Conservation (phyloP, 1,140 invertebrate genomes). For the Drosophila lacteicornis region DNA sequence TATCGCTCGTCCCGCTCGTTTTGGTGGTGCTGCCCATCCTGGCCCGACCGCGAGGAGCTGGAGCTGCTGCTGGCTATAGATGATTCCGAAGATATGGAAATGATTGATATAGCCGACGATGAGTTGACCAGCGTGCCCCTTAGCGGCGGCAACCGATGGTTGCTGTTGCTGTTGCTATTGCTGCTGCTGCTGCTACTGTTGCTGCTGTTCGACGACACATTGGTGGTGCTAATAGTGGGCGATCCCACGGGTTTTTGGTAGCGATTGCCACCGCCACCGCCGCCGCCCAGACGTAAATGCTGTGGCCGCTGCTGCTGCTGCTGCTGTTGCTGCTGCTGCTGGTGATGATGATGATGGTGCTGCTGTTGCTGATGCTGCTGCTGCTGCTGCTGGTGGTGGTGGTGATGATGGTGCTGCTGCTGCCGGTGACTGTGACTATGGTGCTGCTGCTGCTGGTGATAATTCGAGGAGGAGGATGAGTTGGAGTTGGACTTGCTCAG, state of each 20-base stretch:
- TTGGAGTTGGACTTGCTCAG: conserved; percentile 63
- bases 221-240: conserved; percentile 19
- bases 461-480: conserved; percentile 29
- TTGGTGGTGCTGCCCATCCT: conserved; percentile 34
- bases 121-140: conserved; percentile 71
- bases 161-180: conserved; percentile 20
- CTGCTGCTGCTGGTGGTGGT: conserved; percentile 36
- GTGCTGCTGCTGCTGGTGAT: conserved; percentile 40
- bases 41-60: conserved; percentile 66
- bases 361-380: conserved; percentile 29
- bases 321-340: not conserved
- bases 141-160: conserved; percentile 56
- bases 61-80: conserved; percentile 72
- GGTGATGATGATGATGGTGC: not conserved
- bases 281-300: conserved; percentile 24
- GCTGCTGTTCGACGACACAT: conserved; percentile 27
- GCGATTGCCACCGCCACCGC: conserved; percentile 14
- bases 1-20: conserved; percentile 48
- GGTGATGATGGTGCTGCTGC: conserved; percentile 34
- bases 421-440: conserved; percentile 49
- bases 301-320: conserved; percentile 29
- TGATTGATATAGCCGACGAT: conserved; percentile 76
- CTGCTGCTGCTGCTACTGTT: conserved; percentile 29
- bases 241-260: conserved; percentile 34
- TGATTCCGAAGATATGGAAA: conserved; percentile 83